These are phyloP conservation scores for Acanthopagrus latus DNA, from an alignment of 2,797 vertebrate species.

Conservation along the genomic window DNA sequence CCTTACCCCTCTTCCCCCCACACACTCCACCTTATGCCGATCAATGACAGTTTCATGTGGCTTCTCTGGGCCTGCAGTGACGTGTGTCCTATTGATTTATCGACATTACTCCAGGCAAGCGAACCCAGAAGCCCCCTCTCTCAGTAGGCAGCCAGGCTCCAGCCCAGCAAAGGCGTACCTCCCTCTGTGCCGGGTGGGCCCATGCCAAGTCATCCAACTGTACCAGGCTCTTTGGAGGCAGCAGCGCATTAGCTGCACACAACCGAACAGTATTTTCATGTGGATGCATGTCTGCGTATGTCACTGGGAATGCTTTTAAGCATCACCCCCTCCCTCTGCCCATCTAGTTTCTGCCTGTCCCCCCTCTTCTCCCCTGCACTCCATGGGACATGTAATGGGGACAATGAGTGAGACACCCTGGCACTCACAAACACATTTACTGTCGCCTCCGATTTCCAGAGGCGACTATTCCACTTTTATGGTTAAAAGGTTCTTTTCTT, in stretches of 20 bases:
- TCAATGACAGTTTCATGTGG: slow-evolving; percentile 90
- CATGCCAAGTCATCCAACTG: slow-evolving; percentile 81
- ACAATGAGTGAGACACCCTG: slow-evolving; percentile 75
- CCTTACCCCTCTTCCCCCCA: slow-evolving; percentile 42
- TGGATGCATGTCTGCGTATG: slow-evolving; percentile 67
- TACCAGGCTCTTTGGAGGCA: slow-evolving; percentile 61
- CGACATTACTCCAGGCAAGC: slow-evolving; percentile 85
- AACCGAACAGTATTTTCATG: slow-evolving; percentile 36
- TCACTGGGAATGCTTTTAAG: slow-evolving; percentile 74
- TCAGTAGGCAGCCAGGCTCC: slow-evolving; percentile 85
- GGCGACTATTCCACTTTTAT: slow-evolving; percentile 80
- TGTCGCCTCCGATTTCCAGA: slow-evolving; percentile 78
- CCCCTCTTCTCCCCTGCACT: slow-evolving; percentile 50
- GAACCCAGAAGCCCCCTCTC: slow-evolving; percentile 80
- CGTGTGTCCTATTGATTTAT: slow-evolving; percentile 91
- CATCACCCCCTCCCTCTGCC: slow-evolving; percentile 29
- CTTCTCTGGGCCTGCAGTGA: slow-evolving; percentile 88
- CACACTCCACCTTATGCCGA: slow-evolving; percentile 80
- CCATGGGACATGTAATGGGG: slow-evolving; percentile 70
- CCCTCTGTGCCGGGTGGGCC: slow-evolving; percentile 69
- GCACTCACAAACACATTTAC: slow-evolving; percentile 78
- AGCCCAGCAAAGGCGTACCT: slow-evolving; percentile 72
- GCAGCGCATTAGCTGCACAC: slow-evolving; percentile 70
- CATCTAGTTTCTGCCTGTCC: slow-evolving; percentile 46
- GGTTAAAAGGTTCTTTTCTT: slow-evolving; percentile 82